Base-by-base conservation (phyloP, 2,888 invertebrate species). In the Rhamnusium bicolor region DNA sequence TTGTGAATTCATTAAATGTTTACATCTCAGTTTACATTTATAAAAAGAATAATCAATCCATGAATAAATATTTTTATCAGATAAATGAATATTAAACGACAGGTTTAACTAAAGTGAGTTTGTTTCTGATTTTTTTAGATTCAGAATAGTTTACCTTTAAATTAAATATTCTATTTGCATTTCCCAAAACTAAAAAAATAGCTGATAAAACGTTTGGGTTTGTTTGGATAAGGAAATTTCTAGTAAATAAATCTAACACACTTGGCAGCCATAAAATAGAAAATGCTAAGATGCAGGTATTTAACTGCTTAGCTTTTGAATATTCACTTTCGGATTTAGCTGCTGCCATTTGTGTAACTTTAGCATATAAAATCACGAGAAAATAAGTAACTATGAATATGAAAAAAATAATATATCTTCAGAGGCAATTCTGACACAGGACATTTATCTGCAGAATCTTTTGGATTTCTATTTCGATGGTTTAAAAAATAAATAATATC, bases 241-340 rank as follows among this genome's bases (percentile, higher is more conserved):
- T 81, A 21, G 76, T 75, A 77, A 86, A 82, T 69, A 84, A 68
- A 73, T 87, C 86, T 18, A 85, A 58, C 32, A 86, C 77, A 61
- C 81, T 81, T n/a, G 87, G 86, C 72, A 86, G 75, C 88, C 88
- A 88, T 53, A 85, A 72, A 19, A 79, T 56, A n/a, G 77, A 76
- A 69, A 85, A 85, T 19, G 75, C 74, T n/a, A 80, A 69, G 10
- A 84, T 68, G 49, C 78, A 79, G 24, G 81, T 69, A 21, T 82
- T 83, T 40, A 83, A 76, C 46, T 83, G 77, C 66, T 79, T 79
- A 8, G 71, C 72, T 0, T 60, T 71, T n/a, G 58, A 46, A 7
- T 73, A 69, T 1, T 67, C 69, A n/a, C 75, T 71, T 19, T 68
- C 69, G 8, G 72, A 61, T 69, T 80, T 77, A 21, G 84, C 69